phyloP scores from a whole-genome alignment of 1,140 invertebrate species.

The Kradibia gibbosae region DNA sequence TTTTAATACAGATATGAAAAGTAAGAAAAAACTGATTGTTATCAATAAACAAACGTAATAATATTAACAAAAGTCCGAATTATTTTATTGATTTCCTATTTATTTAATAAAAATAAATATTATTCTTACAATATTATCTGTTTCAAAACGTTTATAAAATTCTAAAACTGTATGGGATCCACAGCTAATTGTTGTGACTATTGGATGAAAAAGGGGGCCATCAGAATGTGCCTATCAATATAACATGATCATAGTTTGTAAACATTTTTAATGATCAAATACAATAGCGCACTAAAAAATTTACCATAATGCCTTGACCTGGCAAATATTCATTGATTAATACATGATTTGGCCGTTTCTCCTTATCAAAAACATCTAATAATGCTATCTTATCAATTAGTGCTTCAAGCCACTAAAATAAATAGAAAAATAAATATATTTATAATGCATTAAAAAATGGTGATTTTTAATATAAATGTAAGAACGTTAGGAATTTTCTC shows the following conservation, averaged over 20 bases:
- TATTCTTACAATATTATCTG: constrained; percentile 57
- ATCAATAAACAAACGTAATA: not conserved
- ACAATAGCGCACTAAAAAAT: not conserved
- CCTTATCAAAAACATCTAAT: constrained; percentile 82
- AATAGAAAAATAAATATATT: constrained; percentile 34
- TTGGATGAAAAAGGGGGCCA: constrained; percentile 94
- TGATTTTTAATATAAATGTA: constrained; percentile 6
- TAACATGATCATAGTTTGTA: not conserved
- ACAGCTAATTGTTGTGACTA: constrained; percentile 92
- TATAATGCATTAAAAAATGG: constrained; percentile 20
- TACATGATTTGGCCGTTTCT: constrained; percentile 91
- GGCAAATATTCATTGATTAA: constrained; percentile 96
- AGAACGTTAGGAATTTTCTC: constrained; percentile 84
- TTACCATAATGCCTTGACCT: constrained; percentile 92
- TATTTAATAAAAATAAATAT: not conserved
- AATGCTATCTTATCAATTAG: constrained; percentile 83
- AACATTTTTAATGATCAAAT: constrained; percentile 20
- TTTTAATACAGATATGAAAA: constrained; percentile 5
- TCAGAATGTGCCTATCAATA: constrained; percentile 88
- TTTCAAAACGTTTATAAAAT: constrained; percentile 79
- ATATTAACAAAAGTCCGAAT: not conserved
- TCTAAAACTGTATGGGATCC: constrained; percentile 92
- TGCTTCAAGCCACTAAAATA: constrained; percentile 83
- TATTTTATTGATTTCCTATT: not conserved
- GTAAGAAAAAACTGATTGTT: not conserved